Evolutionary conservation across 2,797 vertebrate species (phyloP), one percentile per base, ranked within the genome.

Genomic region (Carapus acus): DNA sequence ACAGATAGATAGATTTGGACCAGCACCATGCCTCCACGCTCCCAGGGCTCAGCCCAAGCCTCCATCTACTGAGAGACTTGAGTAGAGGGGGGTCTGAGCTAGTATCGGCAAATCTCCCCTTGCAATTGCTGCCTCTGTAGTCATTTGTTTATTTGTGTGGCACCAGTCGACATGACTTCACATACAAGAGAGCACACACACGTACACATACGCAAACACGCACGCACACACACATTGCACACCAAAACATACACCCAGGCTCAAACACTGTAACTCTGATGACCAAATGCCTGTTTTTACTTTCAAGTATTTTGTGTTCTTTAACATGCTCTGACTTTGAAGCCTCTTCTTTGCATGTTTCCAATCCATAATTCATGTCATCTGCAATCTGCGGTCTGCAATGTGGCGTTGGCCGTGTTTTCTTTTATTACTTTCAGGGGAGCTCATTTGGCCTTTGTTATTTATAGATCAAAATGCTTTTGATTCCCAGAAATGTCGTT

Each of bases 1-100:
- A 71, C 46, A 22, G 49, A 43, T 27, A 27, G 31, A 50, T 41
- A 65, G 67, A 58, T 81, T 83, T 89, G 86, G 83, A 88, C 54
- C 23, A 6, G 61, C 24, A 80, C 85, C 84, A 88, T 84, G 76
- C 78, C 82, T 82, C 65, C 69, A 78, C 81, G 85, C 76, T 65
- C 56, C 61, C 64, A 41, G 57, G 41, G 73, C 67, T 59, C 65
- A 56, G 53, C 58, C 66, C 62, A 61, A 65, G 53, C 62, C 65
- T 82, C 77, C 71, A 65, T 69, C 59, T 70, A 54, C 67, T 77
- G 68, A 75, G 71, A 69, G 54, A n/a, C n/a, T n/a, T n/a, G 39
- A 54, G 50, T 55, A 56, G 7, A 61, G 49, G 76, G 71, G 47
- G 58, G 51, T 67, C 62, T 31, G 31, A 54, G 57, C 71, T 67